Percentiles rank a stretch among this genome's conserved stretches.
Conservation (phyloP, 2,888 invertebrate species). For the Pandemis heparana region DNA sequence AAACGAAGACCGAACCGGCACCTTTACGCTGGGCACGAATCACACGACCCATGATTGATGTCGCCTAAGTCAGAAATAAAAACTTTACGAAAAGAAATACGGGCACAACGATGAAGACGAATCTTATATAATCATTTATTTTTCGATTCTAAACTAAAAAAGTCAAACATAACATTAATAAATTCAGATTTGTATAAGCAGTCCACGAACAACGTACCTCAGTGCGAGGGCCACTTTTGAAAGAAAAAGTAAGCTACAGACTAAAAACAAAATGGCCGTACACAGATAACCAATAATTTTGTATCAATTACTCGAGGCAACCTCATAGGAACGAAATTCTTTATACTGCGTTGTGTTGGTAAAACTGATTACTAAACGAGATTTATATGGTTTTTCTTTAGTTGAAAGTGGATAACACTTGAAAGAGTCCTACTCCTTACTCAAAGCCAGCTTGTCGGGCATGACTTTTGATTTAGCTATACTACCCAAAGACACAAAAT, state of each 20-base stretch:
- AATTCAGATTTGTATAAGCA: constrained; percentile 37
- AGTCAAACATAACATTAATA: constrained; percentile 60
- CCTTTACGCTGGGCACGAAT: constrained; percentile 99
- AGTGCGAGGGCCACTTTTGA: constrained; percentile 68
- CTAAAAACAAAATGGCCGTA: constrained; percentile 36
- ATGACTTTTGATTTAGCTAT: too few relatives aligned
- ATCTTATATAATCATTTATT: not conserved
- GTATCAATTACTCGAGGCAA: too few relatives aligned
- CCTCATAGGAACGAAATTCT: too few relatives aligned
- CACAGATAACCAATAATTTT: constrained; percentile 17
- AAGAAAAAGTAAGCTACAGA: constrained; percentile 57
- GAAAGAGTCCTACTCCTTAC: too few relatives aligned
- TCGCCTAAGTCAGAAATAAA: constrained; percentile 57
- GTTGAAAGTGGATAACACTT: not conserved
- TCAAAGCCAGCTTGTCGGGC: too few relatives aligned
- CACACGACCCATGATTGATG: constrained; percentile 97
- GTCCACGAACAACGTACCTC: constrained; percentile 32
- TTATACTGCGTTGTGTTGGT: not conserved
- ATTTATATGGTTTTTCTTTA: not conserved
- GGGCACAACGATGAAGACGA: not conserved
- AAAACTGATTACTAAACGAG: not conserved
- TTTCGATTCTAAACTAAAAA: not conserved
- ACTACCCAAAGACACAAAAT: too few relatives aligned
- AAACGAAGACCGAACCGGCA: constrained; percentile 99
- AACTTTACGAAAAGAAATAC: constrained; percentile 27